Base-by-base conservation (phyloP, 2,113 vertebrate species). In the Capreolus pygargus region DNA sequence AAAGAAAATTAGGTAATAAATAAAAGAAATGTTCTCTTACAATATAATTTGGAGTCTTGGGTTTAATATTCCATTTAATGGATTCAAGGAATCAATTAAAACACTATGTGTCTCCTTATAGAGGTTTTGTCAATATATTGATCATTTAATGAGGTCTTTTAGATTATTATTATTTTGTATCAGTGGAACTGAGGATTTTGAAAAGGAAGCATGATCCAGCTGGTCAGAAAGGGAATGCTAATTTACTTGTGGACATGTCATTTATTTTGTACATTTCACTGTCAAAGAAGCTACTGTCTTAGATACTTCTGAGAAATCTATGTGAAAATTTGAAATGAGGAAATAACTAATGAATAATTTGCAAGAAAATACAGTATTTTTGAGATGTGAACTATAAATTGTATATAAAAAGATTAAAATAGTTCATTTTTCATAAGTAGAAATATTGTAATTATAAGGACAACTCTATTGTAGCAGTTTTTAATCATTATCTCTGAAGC, bases 121-220 rank as follows among this genome's bases (percentile, higher is more conserved):
- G 99, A 99, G 98, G 27, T 97, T 98, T 97, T 98, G 97, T 99
- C 99, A 99, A 99, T 99, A 99, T 99, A 99, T 99, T 99, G 99
- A 99, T 99, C 99, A 99, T 99, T 99, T 99, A 99, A 99, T 99
- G 99, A 99, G 99, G 98, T 98, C 99, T 99, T 99, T 99, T 99
- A 99, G 99, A 99, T 99, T 99, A 98, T 99, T 99, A 99, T 99
- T 99, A 99, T 99, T 99, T 98, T 99, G 99, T 99, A 98, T 99
- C 98, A 98, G 5, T 98, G 98, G 98, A 99, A 98, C 98, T 98
- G 98, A 98, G 98, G 99, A 99, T 99, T 99, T 99, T 98, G 99
- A 99, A 99, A 99, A 99, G 99, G 98, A 98, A 99, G 99, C 99
- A 98, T 98, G 98, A 98, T 98, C 99, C 99, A 99, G 99, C 98